Percentiles rank a stretch among this genome's conserved stretches.
These are phyloP conservation scores for Strix aluco DNA, from an alignment of 2,113 vertebrate species.

Conservation along the genomic window DNA sequence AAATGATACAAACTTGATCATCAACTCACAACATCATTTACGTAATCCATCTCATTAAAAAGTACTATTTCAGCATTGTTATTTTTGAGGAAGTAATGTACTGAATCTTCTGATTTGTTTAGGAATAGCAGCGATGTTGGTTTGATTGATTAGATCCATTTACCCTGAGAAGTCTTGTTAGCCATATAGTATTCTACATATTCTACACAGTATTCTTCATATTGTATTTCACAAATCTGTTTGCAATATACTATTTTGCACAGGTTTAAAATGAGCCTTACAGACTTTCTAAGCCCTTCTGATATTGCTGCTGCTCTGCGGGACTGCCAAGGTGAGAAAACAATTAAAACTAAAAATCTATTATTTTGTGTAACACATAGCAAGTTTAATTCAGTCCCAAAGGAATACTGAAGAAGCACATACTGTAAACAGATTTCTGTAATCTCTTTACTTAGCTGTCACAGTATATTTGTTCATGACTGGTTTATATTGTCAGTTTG, in stretches of 20 bases:
- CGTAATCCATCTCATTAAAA: not conserved
- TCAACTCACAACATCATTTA: not conserved
- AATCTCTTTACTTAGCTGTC: not conserved
- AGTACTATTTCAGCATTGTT: not conserved
- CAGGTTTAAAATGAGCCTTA: slow-evolving; percentile 92
- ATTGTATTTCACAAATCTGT: not conserved
- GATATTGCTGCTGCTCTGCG: slow-evolving; percentile 91
- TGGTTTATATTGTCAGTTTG: not conserved
- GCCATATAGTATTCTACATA: not conserved
- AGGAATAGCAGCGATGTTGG: not conserved
- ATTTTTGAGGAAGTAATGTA: not conserved
- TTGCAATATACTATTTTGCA: not conserved
- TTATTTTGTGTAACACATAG: not conserved
- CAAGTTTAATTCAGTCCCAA: not conserved
- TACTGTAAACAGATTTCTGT: not conserved
- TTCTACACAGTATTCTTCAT: too few species aligned
- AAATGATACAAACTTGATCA: not conserved
- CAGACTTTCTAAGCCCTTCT: slow-evolving; percentile 87
- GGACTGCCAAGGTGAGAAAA: slow-evolving; percentile 91
- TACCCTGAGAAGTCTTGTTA: not conserved
- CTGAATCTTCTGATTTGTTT: not conserved
- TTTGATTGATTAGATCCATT: not conserved
- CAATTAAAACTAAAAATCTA: not conserved
- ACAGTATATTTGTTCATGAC: not conserved
- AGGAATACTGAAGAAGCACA: not conserved